Conservation (phyloP, 2,888 invertebrate species). For the Ditylenchus weischeri region DNA sequence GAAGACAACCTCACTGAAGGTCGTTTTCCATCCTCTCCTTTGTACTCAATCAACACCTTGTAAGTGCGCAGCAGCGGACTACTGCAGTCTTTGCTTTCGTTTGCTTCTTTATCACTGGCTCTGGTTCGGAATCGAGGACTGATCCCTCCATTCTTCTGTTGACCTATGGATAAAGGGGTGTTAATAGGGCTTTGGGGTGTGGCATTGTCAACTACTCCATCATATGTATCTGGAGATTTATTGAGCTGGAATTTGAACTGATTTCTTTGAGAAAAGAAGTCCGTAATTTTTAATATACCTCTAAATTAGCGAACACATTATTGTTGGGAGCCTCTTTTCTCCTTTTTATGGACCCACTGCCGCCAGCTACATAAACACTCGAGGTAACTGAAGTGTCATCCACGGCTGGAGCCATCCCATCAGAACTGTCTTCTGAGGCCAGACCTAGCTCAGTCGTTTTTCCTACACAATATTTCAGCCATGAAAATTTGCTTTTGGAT, state of each 20-base stretch:
- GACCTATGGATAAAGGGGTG: conserved; percentile 2
- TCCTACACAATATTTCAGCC: conserved; percentile 48
- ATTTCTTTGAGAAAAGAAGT: too few species aligned
- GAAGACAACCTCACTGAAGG: conserved; percentile 50
- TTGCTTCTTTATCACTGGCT: background rate
- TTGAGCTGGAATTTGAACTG: too few species aligned
- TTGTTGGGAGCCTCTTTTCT: background rate
- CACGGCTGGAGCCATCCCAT: conserved; percentile 33
- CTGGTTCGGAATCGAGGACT: conserved; percentile 23
- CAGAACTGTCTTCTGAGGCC: conserved; percentile 50
- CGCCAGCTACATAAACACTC: conserved; percentile 33
- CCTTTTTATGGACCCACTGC: background rate
- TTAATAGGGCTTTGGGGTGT: conserved; percentile 16
- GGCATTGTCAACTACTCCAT: background rate
- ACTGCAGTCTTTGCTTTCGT: background rate
- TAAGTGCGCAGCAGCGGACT: conserved; percentile 36
- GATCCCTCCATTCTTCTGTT: conserved; percentile 15
- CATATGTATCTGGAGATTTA: background rate
- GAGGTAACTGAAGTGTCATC: conserved; percentile 48
- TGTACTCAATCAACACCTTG: conserved; percentile 53
- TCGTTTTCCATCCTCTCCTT: conserved; percentile 48
- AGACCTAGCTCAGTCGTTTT: conserved; percentile 37
- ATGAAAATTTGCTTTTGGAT: conserved; percentile 29
- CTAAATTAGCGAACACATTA: conserved; percentile 12
- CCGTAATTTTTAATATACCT: background rate